phyloP scores from a whole-genome alignment of 2,888 invertebrate species.

The Chrysolina oricalcia region DNA sequence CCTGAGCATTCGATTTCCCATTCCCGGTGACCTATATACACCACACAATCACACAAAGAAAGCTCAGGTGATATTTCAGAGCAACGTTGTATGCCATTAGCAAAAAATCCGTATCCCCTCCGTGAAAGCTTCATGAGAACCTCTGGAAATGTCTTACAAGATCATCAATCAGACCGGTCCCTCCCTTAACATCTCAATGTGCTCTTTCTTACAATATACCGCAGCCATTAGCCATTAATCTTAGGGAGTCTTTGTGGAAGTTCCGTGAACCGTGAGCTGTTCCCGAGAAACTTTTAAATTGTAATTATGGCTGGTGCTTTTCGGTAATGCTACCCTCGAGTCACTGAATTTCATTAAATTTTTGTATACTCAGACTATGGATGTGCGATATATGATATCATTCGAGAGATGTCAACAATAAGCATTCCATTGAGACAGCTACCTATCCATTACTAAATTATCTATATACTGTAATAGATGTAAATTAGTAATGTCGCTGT shows the following conservation, averaged over 20 bases:
- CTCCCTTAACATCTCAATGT: conserved; percentile 63
- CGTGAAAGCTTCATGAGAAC: conserved; percentile 55
- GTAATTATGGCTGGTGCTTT: conserved; percentile 59
- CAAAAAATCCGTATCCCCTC: conserved; percentile 52
- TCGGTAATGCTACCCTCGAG: conserved; percentile 35
- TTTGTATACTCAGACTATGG: background rate
- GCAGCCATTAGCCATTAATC: conserved; percentile 65
- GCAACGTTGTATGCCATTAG: conserved; percentile 44
- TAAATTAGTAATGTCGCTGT: too few relatives aligned
- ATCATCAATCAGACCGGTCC: conserved; percentile 54
- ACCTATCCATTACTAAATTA: too few relatives aligned
- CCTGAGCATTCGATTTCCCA: conserved; percentile 21
- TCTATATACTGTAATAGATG: too few relatives aligned
- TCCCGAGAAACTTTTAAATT: conserved; percentile 62
- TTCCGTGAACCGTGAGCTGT: conserved; percentile 62
- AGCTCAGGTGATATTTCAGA: conserved; percentile 46
- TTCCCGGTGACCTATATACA: conserved; percentile 44
- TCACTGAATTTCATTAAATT: conserved; percentile 8
- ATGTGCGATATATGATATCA: too few relatives aligned
- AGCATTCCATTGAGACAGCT: too few relatives aligned
- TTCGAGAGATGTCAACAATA: too few relatives aligned
- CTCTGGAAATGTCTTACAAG: conserved; percentile 52
- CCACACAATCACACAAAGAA: conserved; percentile 47
- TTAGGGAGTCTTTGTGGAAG: conserved; percentile 59
- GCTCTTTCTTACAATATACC: conserved; percentile 62